phyloP scores from a whole-genome alignment of 2,888 invertebrate genomes.

The Hermodice carunculata region DNA sequence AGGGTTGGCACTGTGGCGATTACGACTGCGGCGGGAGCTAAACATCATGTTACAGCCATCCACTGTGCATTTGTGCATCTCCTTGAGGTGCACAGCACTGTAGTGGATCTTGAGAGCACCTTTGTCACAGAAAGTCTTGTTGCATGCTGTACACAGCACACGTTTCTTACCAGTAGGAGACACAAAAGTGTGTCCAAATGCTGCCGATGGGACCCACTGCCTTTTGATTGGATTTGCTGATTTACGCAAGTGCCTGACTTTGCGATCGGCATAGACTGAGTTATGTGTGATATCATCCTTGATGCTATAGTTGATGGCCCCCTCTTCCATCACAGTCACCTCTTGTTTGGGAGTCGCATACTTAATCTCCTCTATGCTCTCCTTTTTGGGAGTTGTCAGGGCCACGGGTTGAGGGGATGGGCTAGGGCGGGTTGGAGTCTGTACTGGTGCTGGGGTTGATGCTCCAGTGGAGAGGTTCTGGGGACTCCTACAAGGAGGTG shows the following conservation, averaged over 20 bases:
- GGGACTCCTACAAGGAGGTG: constrained; percentile 20
- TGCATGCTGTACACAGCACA: constrained; percentile 97
- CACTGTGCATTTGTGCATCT: constrained; percentile 99
- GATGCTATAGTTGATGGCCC: constrained; percentile 44
- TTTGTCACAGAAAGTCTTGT: constrained; percentile 99
- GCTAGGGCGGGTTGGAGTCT: neutral
- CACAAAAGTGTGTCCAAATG: constrained; percentile 63
- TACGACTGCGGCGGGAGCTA: constrained; percentile 93
- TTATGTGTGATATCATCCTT: constrained; percentile 23
- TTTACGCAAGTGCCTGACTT: constrained; percentile 67
- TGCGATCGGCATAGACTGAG: constrained; percentile 34
- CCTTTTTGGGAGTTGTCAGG: constrained; percentile 6
- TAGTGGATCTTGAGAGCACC: constrained; percentile 99
- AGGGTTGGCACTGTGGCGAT: constrained; percentile 97
- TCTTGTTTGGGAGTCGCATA: neutral
- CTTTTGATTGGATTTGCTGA: constrained; percentile 70
- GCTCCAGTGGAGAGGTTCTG: constrained; percentile 28
- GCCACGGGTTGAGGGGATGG: constrained; percentile 12
- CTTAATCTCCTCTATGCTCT: constrained; percentile 14
- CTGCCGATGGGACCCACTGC: constrained; percentile 70
- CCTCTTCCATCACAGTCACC: constrained; percentile 24
- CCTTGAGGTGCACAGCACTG: constrained; percentile 97
- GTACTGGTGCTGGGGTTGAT: constrained; percentile 8
- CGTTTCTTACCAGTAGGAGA: constrained; percentile 81
- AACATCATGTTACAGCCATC: constrained; percentile 99